Percentiles rank a stretch among this genome's conserved stretches.
Evolutionary conservation across 2,113 vertebrate genomes (phyloP).

Genomic region (Puntigrus tetrazona): DNA sequence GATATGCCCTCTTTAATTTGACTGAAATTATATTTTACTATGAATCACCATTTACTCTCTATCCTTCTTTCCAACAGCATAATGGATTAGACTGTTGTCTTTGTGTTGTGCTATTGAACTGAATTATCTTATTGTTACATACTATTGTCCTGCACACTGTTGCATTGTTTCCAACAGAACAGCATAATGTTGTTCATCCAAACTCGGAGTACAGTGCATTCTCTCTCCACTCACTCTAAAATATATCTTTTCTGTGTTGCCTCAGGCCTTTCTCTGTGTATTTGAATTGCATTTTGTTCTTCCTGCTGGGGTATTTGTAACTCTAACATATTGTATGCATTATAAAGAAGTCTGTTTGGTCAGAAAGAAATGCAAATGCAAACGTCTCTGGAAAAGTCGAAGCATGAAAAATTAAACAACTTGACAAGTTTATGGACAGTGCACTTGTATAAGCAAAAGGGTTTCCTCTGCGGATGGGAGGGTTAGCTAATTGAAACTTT

Average conservation of each 20-base stretch:
- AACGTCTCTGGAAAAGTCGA: background rate
- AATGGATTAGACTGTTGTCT: background rate
- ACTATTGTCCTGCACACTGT: background rate
- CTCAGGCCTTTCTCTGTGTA: slow-evolving; percentile 18
- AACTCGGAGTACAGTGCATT: background rate
- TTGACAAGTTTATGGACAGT: slow-evolving; percentile 1
- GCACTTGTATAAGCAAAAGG: background rate
- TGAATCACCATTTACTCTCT: background rate
- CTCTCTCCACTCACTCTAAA: background rate
- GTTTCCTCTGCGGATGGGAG: background rate
- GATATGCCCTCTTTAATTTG: background rate
- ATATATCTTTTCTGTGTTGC: background rate
- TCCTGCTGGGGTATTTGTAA: background rate
- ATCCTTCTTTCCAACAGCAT: background rate
- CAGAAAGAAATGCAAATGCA: slow-evolving; percentile 11
- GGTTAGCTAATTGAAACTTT: slow-evolving; percentile 12
- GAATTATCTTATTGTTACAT: background rate
- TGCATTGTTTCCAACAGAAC: background rate
- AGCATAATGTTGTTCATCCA: background rate
- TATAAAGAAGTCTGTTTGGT: background rate
- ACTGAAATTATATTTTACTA: background rate
- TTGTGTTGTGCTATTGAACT: background rate
- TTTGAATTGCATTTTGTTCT: slow-evolving; percentile 14
- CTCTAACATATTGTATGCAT: background rate
- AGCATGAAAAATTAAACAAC: slow-evolving; percentile 11